Evolutionary conservation across 2,113 vertebrate species (phyloP), one percentile per base, ranked within the genome.

Genomic region (Aegithalos caudatus): DNA sequence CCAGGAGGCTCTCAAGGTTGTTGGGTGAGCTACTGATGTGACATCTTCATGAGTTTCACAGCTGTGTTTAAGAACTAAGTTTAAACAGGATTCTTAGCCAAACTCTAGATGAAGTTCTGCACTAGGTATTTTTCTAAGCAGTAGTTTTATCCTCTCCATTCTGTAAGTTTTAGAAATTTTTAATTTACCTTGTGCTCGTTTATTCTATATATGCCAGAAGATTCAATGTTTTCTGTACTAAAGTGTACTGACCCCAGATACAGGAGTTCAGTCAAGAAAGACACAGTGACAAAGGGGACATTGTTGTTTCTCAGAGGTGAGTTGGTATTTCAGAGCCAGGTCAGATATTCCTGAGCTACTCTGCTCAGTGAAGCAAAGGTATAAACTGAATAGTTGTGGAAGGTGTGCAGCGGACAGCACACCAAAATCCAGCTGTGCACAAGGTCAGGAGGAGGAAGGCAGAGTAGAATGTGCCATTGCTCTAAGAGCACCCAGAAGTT

Each of bases 31-130:
- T 73, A 45, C 64, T 53, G 24, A 44, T 38, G 45, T 64, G 62
- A 84, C 86, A 81, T 71, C 82, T 84, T 84, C 90, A 58, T 42
- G 77, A 87, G 38, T 74, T 96, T 93, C 84, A 70, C 88, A 91
- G 60, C 81, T 86, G 67, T 72, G 67, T 78, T 95, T 86, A 91
- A 93, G 70, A 95, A 73, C 58, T 47, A 50, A 65, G 67, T 90
- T 93, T 88, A 95, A 89, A 70, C 48, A 86, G 50, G 48, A 86
- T 89, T 91, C 57, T 51, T 85, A 77, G 70, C 51, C 78, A 88
- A 90, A 40, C 40, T 44, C 57, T 38, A 57, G n/a, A 74, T 54
- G 57, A 86, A 90, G 87, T 48, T 56, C 28, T 64, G 51, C 6
- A 6, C 29, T 40, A 58, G 51, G 31, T 38, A 20, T 91, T 92